Evolutionary conservation across 2,797 vertebrate genomes (phyloP).

Genomic region (Sylvilagus floridanus): DNA sequence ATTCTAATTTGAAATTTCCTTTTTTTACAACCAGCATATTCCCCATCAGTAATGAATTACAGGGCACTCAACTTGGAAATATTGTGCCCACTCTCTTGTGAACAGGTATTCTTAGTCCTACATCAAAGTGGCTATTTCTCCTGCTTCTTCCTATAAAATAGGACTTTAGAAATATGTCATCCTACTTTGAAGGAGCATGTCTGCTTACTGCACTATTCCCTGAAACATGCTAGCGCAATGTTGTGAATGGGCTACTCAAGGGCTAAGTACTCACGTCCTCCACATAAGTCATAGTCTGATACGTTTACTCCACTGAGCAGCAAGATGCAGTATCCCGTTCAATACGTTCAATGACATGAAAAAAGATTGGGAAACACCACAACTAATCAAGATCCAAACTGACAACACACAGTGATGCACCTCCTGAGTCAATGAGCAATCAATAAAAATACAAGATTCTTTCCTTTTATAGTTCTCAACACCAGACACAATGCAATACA

Average conservation of each 20-base stretch:
- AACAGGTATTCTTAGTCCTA: not conserved
- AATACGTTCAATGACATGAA: not conserved
- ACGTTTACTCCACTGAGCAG: not conserved
- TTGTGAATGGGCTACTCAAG: not conserved
- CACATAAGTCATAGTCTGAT: not conserved
- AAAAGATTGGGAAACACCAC: not conserved
- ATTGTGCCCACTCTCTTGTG: not conserved
- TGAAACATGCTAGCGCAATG: not conserved
- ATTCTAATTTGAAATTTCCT: constrained; percentile 45
- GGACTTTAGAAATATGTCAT: not conserved
- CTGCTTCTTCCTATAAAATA: not conserved
- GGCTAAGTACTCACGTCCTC: not conserved
- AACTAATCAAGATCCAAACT: not conserved
- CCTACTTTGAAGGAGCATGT: not conserved
- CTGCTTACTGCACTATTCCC: not conserved
- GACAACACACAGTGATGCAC: not conserved
- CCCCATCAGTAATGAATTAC: not conserved
- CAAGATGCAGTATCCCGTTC: not conserved
- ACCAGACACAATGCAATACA: not conserved
- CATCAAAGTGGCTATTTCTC: not conserved
- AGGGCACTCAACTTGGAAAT: not conserved
- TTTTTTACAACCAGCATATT: not conserved
- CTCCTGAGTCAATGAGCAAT: not conserved
- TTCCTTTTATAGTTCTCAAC: not conserved
- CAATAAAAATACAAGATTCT: not conserved